These are phyloP conservation scores for Halocynthia aurantium DNA, from an alignment of 23 tunicate genomes.

Conservation along the genomic window DNA sequence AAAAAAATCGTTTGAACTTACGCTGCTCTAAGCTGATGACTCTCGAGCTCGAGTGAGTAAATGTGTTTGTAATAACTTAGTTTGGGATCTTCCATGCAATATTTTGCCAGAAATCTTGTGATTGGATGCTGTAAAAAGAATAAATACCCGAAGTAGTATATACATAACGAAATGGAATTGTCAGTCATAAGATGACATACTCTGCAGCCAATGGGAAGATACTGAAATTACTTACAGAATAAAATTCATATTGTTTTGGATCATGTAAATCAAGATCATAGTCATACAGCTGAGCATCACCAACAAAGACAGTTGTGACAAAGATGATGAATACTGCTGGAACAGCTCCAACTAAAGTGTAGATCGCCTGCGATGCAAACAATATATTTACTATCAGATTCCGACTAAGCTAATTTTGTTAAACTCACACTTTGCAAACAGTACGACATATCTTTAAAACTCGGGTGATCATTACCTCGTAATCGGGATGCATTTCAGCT, in stretches of 20 bases:
- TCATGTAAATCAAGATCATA: constrained; percentile 66
- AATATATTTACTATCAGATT: background rate
- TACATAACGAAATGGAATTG: too few species aligned
- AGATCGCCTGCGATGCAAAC: constrained; percentile 29
- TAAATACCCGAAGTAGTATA: background rate
- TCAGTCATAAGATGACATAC: background rate
- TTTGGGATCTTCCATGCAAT: constrained; percentile 76
- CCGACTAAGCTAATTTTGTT: too few species aligned
- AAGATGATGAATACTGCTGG: constrained; percentile 31
- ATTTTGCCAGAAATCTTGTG: constrained; percentile 71
- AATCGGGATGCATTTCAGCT: too few species aligned
- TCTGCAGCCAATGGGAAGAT: background rate
- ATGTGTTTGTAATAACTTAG: constrained; percentile 65
- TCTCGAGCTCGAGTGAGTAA: constrained; percentile 30
- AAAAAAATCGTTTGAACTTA: too few species aligned
- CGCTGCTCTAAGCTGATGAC: too few species aligned
- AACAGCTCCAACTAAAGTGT: constrained; percentile 32
- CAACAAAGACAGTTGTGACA: constrained; percentile 47
- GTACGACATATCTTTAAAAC: too few species aligned
- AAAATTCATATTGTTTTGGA: constrained; percentile 77
- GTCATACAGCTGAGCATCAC: constrained; percentile 71
- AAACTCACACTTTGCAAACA: too few species aligned
- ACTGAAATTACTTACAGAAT: constrained; percentile 29
- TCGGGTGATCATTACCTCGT: too few species aligned
- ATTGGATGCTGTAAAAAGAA: constrained; percentile 53